A percentile compares a stretch with the other conserved stretches of the same genome.
Evolutionary conservation across 2,113 vertebrate species (phyloP).

Genomic region (Crypturellus undulatus): DNA sequence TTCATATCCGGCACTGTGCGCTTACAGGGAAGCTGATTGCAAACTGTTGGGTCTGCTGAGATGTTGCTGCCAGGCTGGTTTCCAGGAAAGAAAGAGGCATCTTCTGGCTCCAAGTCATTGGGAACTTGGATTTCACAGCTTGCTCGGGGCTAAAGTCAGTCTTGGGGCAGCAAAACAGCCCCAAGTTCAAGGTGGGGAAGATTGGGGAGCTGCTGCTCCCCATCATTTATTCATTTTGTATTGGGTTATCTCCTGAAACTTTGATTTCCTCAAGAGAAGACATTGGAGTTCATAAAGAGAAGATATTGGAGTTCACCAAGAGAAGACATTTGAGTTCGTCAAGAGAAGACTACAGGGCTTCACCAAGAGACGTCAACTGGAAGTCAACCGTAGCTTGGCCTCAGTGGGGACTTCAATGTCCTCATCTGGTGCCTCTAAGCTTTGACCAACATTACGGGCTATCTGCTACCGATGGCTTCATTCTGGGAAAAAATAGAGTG

Average conservation of each 20-base stretch:
- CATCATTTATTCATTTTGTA: background rate
- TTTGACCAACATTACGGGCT: accelerated
- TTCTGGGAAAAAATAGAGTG: background rate
- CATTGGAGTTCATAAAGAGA: accelerated
- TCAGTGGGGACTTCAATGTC: background rate
- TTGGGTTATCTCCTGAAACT: accelerated
- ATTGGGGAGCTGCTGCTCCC: background rate
- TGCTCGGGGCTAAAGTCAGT: background rate
- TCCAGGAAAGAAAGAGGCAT: background rate
- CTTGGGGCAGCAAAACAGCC: accelerated
- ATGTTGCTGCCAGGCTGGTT: background rate
- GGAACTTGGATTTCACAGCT: accelerated
- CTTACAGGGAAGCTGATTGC: background rate
- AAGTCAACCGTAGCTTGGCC: background rate
- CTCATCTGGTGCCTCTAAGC: background rate
- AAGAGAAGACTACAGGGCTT: accelerated
- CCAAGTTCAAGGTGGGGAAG: background rate
- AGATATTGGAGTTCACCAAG: accelerated
- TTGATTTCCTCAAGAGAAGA: accelerated
- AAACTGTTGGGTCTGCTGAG: background rate
- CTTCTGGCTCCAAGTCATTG: background rate
- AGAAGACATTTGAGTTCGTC: accelerated
- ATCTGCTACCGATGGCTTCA: background rate
- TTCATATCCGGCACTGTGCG: background rate
- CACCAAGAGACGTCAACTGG: background rate